These are phyloP conservation scores for Diprion similis DNA, from an alignment of 1,140 invertebrate genomes.

Conservation along the genomic window DNA sequence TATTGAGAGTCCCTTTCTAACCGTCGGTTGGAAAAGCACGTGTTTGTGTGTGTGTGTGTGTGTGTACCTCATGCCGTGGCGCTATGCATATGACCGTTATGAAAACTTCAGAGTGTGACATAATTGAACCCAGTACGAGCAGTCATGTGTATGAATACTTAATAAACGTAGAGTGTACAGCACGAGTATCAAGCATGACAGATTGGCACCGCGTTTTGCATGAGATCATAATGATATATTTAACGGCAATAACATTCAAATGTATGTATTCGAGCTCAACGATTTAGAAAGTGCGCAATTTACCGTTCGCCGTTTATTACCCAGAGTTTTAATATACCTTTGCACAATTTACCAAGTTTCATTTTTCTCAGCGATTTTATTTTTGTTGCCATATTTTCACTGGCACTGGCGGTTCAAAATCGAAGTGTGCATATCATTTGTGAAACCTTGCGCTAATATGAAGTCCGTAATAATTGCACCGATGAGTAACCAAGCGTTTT, in stretches of 20 bases:
- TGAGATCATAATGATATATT: background rate
- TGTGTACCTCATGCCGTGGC: background rate
- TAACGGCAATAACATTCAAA: background rate
- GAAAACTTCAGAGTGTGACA: background rate
- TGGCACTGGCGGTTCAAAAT: no score
- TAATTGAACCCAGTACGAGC: no score
- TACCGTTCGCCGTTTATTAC: background rate
- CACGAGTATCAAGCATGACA: background rate
- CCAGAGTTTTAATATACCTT: no score
- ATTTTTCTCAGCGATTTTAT: no score
- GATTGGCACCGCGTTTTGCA: background rate
- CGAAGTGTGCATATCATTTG: no score
- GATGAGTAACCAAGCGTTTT: no score
- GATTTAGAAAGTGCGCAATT: slow-evolving; percentile 4
- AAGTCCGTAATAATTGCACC: no score
- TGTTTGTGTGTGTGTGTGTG: background rate
- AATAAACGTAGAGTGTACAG: background rate
- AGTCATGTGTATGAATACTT: no score
- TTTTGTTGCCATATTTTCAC: no score
- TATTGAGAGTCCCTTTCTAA: no score
- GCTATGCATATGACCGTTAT: background rate
- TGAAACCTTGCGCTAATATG: no score
- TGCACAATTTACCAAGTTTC: no score
- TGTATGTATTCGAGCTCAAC: background rate
- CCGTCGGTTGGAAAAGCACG: background rate